Percentiles rank a stretch among this genome's conserved stretches.
Evolutionary conservation across 2,888 invertebrate species (phyloP).

Genomic region (Macrophya alboannulata): DNA sequence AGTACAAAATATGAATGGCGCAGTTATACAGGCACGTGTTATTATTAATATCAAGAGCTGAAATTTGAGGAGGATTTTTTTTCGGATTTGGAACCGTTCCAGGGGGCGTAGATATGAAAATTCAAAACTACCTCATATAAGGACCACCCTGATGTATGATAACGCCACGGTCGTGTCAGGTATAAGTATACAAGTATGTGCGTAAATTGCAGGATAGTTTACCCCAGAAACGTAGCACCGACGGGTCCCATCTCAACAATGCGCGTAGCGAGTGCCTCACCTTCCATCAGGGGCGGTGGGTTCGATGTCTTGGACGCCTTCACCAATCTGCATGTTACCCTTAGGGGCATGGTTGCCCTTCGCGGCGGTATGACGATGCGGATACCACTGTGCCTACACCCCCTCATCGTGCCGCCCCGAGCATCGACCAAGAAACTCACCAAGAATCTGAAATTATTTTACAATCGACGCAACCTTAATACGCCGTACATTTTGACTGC

Average conservation of each 20-base stretch:
- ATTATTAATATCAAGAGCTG: no score
- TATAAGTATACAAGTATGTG: no score
- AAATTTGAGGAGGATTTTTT: no score
- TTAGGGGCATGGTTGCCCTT: constrained; percentile 96
- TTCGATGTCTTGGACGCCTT: constrained; percentile 89
- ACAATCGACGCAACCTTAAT: not conserved
- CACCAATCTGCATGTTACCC: constrained; percentile 97
- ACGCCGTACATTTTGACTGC: not conserved
- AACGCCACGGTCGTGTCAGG: no score
- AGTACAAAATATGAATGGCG: no score
- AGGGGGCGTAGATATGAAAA: no score
- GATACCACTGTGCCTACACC: constrained; percentile 98
- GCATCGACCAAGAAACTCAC: constrained; percentile 99
- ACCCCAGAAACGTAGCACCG: constrained; percentile 98
- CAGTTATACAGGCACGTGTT: no score
- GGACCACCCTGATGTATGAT: no score
- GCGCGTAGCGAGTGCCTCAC: constrained; percentile 97
- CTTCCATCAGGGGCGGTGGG: constrained; percentile 98
- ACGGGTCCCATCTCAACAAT: constrained; percentile 97
- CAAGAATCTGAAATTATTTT: constrained; percentile 87
- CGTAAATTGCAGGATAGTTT: no score
- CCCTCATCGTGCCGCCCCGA: constrained; percentile 99
- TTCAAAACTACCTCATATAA: no score
- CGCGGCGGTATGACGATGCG: constrained; percentile 98
- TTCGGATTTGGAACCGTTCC: no score